These are phyloP conservation scores for Hemiscyllium ocellatum DNA, from an alignment of 2,113 vertebrate species.

Conservation along the genomic window DNA sequence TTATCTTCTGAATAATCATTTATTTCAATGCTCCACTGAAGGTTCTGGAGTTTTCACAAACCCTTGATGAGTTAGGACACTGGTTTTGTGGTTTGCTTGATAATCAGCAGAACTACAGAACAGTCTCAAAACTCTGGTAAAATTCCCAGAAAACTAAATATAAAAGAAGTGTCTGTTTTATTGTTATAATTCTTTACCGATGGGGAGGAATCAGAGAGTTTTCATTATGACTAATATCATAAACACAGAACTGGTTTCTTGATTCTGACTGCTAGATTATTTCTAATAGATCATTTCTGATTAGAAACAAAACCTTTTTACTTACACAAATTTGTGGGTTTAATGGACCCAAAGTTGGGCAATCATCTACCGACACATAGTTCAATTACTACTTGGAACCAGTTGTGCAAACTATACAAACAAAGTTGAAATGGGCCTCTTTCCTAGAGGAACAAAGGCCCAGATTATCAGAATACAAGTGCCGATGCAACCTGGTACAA, in stretches of 20 bases:
- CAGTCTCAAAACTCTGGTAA: not conserved
- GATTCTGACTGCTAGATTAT: not conserved
- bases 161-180: not conserved
- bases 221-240: not conserved
- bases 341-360: not conserved
- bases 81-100: not conserved
- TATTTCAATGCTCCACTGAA: not conserved
- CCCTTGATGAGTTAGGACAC: not conserved
- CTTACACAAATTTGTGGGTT: not conserved
- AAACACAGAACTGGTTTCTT: not conserved
- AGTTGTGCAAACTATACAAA: not conserved
- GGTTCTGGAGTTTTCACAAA: not conserved
- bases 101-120: not conserved
- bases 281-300: not conserved
- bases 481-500: not conserved
- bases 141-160: not conserved
- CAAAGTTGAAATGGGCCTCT: not conserved
- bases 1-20: not conserved
- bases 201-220: not conserved
- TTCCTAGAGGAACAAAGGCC: no score
- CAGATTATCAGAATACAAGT: no score
- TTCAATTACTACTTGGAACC: not conserved
- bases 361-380: not conserved
- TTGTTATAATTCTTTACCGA: not conserved
- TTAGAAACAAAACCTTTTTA: not conserved